phyloP scores from a whole-genome alignment of 2,797 vertebrate species.

The Trachops cirrhosus region DNA sequence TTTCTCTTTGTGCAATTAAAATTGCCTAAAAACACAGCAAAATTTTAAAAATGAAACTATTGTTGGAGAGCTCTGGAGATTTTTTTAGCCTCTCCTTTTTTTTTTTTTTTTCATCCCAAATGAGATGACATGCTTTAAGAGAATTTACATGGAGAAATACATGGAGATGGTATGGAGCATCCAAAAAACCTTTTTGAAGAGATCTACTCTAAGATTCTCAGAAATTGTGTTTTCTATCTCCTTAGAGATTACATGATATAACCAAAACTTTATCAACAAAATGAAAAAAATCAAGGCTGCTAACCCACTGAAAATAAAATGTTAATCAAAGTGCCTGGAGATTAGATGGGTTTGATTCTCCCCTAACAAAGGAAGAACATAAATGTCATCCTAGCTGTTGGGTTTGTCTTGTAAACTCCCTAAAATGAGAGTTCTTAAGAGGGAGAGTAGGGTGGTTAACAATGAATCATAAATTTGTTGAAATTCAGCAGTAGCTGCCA shows the following conservation, averaged over 20 bases:
- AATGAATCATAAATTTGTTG: background rate
- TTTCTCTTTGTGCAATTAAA: background rate
- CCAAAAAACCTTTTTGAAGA: background rate
- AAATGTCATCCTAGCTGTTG: background rate
- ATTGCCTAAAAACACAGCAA: background rate
- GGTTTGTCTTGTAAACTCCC: background rate
- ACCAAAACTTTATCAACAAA: background rate
- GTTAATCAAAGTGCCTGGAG: background rate
- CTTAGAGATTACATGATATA: background rate
- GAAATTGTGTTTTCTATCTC: background rate
- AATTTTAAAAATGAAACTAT: background rate
- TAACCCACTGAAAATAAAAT: background rate
- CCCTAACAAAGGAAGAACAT: background rate
- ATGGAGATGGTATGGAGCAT: background rate
- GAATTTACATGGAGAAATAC: background rate
- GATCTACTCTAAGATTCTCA: background rate
- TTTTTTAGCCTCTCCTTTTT: background rate
- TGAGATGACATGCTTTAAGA: background rate
- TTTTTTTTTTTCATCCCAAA: background rate
- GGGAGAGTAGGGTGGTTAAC: background rate
- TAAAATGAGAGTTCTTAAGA: background rate
- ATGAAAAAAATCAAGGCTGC: background rate
- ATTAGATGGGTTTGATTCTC: background rate
- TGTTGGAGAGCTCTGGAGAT: background rate
- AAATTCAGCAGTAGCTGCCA: background rate